These are phyloP conservation scores for Heliconius aoede DNA, from an alignment of 2,888 invertebrate genomes.

Conservation along the genomic window DNA sequence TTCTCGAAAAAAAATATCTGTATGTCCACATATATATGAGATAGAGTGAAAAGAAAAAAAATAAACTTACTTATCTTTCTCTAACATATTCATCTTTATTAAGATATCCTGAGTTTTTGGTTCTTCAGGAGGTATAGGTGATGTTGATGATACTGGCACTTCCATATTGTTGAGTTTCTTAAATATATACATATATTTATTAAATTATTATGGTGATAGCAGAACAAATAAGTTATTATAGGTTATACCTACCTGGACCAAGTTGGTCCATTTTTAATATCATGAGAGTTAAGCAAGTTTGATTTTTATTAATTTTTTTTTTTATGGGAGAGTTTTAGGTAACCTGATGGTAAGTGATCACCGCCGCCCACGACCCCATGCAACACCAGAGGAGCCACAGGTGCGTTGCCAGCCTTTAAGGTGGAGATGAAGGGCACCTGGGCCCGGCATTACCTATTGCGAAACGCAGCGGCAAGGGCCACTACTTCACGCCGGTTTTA, in stretches of 20 bases:
- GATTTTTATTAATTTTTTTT: too few relatives aligned
- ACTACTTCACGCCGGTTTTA: too few relatives aligned
- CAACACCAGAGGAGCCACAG: too few relatives aligned
- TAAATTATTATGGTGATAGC: background rate
- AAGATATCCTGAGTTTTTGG: slow-evolving; percentile 68
- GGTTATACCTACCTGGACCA: background rate
- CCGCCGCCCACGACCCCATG: too few relatives aligned
- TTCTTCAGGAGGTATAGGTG: slow-evolving; percentile 65
- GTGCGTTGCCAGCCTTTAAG: too few relatives aligned
- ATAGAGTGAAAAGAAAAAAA: slow-evolving; percentile 12
- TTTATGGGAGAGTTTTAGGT: too few relatives aligned
- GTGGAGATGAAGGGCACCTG: too few relatives aligned
- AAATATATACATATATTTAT: slow-evolving; percentile 40
- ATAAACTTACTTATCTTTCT: slow-evolving; percentile 73
- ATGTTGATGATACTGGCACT: slow-evolving; percentile 56
- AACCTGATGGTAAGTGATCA: too few relatives aligned
- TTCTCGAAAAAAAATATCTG: background rate
- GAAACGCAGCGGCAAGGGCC: too few relatives aligned
- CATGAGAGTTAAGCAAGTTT: too few relatives aligned
- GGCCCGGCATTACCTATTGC: too few relatives aligned
- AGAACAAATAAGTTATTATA: background rate
- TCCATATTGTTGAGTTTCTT: slow-evolving; percentile 80
- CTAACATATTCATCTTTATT: slow-evolving; percentile 72
- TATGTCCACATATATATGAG: background rate
- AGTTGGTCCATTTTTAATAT: background rate